Percentiles rank a stretch among this genome's conserved stretches.
phyloP scores from a whole-genome alignment of 2,797 vertebrate species.

The Malurus splendens region DNA sequence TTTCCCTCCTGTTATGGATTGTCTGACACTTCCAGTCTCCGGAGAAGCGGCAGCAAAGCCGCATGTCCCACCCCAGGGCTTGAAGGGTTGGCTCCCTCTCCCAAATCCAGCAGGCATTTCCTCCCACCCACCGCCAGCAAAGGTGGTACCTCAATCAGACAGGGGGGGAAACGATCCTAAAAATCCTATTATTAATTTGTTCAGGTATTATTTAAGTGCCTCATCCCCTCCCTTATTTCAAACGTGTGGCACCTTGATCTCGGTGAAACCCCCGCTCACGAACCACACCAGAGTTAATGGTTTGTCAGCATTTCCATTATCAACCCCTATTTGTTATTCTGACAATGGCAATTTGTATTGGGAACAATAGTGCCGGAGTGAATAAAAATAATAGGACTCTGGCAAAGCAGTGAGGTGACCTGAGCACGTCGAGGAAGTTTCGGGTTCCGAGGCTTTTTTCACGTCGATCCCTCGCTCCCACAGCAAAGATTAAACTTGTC shows the following conservation, averaged over 20 bases:
- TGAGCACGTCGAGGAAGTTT: constrained; percentile 22
- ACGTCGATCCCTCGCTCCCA: background rate
- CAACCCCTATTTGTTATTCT: constrained; percentile 57
- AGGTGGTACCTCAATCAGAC: background rate
- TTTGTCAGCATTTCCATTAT: constrained; percentile 59
- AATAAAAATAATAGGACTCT: constrained; percentile 59
- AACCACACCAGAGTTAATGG: constrained; percentile 26
- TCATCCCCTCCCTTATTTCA: background rate
- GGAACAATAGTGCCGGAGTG: constrained; percentile 62
- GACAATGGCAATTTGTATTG: constrained; percentile 59
- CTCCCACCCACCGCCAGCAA: background rate
- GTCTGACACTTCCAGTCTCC: constrained; percentile 29
- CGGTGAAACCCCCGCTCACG: background rate
- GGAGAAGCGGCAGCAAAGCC: constrained; percentile 1
- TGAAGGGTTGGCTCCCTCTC: background rate
- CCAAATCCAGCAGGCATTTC: background rate
- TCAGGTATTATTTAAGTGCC: background rate
- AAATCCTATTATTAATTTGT: background rate
- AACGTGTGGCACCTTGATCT: background rate
- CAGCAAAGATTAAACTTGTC: constrained; percentile 32
- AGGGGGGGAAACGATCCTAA: background rate
- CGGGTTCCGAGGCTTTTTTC: background rate
- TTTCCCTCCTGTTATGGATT: constrained; percentile 14
- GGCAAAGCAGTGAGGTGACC: constrained; percentile 38
- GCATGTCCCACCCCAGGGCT: background rate